phyloP scores from a whole-genome alignment of 2,888 invertebrate species.

The Apoda limacodes region DNA sequence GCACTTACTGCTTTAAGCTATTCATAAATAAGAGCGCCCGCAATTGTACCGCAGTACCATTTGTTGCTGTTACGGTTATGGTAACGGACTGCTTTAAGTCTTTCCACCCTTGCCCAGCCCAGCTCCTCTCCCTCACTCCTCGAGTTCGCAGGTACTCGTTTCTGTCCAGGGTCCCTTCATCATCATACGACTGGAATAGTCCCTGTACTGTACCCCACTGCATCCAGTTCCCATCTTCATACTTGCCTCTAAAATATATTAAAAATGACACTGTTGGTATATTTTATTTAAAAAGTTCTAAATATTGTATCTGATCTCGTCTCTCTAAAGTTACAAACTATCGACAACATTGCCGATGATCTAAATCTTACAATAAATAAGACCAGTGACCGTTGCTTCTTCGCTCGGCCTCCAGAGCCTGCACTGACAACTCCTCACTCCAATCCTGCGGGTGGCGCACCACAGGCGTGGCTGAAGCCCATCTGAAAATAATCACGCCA shows the following conservation, averaged over 20 bases:
- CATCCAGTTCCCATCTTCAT: slow-evolving; percentile 61
- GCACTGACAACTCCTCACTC: slow-evolving; percentile 61
- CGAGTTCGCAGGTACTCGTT: slow-evolving; percentile 58
- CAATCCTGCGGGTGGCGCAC: slow-evolving; percentile 67
- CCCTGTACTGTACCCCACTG: slow-evolving; percentile 76
- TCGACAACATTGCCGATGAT: too few species aligned
- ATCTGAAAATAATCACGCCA: too few species aligned
- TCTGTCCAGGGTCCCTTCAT: slow-evolving; percentile 33
- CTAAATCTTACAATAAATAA: slow-evolving; percentile 64
- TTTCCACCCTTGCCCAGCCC: slow-evolving; percentile 35
- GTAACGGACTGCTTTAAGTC: slow-evolving; percentile 35
- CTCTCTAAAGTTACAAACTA: too few species aligned
- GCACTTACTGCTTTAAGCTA: slow-evolving; percentile 68
- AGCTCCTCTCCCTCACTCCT: slow-evolving; percentile 57
- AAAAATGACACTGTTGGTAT: too few species aligned
- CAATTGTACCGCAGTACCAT: slow-evolving; percentile 70
- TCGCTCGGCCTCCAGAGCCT: slow-evolving; percentile 65
- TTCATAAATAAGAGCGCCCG: slow-evolving; percentile 61
- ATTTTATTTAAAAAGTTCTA: too few species aligned
- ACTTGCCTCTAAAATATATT: slow-evolving; percentile 42
- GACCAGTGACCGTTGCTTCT: slow-evolving; percentile 72
- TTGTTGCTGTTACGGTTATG: slow-evolving; percentile 47
- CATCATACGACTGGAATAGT: slow-evolving; percentile 55
- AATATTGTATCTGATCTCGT: too few species aligned
- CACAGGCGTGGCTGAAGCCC: slow-evolving; percentile 59